Evolutionary conservation across 2,888 invertebrate species (phyloP), one percentile per base, ranked within the genome.

Genomic region (Hirudinaria manillensis): DNA sequence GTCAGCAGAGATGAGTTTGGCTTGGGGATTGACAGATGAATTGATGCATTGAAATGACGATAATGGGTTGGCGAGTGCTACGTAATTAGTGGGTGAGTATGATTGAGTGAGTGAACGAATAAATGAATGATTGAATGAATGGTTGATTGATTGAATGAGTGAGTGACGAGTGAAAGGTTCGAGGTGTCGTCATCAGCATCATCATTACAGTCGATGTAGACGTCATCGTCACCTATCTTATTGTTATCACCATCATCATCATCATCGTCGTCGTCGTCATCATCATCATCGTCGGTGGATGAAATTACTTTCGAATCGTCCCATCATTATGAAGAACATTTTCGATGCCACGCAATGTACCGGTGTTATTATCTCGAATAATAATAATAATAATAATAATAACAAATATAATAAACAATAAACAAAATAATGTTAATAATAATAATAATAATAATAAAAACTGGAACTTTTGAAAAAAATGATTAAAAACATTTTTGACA

Each of bases 181-280:
- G n/a, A n/a, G n/a, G n/a, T n/a, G n/a, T 53, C 53, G 21, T 53
- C 13, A 53, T 53, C 53, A 53, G 13, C 53, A 45, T 71, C 71
- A 71, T 71, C 71, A 21, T 71, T 38, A 38, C 36, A 45, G 36
- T 71, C 71, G 36, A 45, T 38, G 36, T 71, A 45, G 36, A 10
- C 67, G 24, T 67, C 6, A 67, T 67, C 67, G 24, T 67, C 67
- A 67, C 24, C 67, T 29, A 29, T 34, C 13, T 70, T 34, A 36
- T 70, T 34, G 13, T 29, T 34, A 70, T 70, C 70, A 36, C 27
- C 70, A 70, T 70, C 70, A 45, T 71, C 71, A 71, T 71, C 71
- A 21, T 71, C 71, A 38, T 71, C 71, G 36, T 71, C 71, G 36
- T 71, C 71, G 36, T 71, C 71, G 36, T 67, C 67, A 67, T 67